These are phyloP conservation scores for Austrolebias charrua DNA, from an alignment of 2,797 vertebrate species.

Conservation along the genomic window DNA sequence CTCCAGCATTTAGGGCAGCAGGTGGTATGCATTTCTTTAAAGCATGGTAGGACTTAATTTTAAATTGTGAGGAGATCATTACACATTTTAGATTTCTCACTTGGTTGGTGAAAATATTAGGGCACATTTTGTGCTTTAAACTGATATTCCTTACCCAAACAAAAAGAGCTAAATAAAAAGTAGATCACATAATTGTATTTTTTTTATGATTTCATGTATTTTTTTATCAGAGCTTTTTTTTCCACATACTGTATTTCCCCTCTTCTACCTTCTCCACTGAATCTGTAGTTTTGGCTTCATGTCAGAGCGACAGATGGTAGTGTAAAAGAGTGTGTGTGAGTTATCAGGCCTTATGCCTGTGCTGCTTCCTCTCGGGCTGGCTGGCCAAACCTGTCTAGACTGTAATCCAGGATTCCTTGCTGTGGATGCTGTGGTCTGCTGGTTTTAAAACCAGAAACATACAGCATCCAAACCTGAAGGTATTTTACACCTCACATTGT, in stretches of 20 bases:
- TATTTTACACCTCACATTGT: slow-evolving; percentile 34
- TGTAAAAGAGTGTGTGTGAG: slow-evolving; percentile 33
- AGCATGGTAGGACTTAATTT: neutral
- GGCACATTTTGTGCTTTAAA: neutral
- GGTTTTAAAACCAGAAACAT: slow-evolving; percentile 56
- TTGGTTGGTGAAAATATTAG: neutral
- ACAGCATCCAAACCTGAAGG: slow-evolving; percentile 39
- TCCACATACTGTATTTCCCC: neutral
- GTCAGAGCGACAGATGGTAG: slow-evolving; percentile 47
- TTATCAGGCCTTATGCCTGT: slow-evolving; percentile 18
- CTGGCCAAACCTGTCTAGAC: slow-evolving; percentile 49
- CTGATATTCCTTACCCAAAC: neutral
- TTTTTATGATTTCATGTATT: neutral
- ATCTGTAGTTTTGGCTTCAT: slow-evolving; percentile 48
- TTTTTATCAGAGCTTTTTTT: slow-evolving; percentile 1
- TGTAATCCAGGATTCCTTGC: slow-evolving; percentile 47
- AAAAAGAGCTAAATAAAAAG: neutral
- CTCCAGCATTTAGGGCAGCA: no score
- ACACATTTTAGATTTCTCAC: no score
- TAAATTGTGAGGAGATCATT: neutral
- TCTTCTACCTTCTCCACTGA: slow-evolving; percentile 20
- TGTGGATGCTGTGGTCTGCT: slow-evolving; percentile 26
- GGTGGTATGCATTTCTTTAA: no score
- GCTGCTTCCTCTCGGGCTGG: slow-evolving; percentile 21
- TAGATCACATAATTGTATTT: neutral